These are phyloP conservation scores for Diplodus puntazzo DNA, from an alignment of 2,797 vertebrate species.

Conservation along the genomic window DNA sequence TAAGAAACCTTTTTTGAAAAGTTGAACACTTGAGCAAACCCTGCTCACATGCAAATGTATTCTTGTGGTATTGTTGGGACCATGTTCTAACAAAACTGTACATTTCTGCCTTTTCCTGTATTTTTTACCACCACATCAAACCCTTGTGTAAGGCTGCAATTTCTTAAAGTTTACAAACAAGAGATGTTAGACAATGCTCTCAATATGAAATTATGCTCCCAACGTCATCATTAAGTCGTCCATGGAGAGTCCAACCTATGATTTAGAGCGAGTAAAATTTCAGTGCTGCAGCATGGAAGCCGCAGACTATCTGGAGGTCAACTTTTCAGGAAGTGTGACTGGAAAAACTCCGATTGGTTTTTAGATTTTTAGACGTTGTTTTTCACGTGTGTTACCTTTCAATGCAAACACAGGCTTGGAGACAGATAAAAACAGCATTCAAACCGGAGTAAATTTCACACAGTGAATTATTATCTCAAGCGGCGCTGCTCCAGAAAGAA, in stretches of 20 bases:
- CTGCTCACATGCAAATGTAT: neutral
- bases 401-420: conserved; percentile 38
- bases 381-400: conserved; percentile 39
- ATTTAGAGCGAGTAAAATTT: conserved; percentile 70
- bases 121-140: conserved; percentile 56
- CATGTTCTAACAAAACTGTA: conserved; percentile 14
- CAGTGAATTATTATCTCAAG: conserved; percentile 37
- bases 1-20: neutral
- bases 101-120: conserved; percentile 43
- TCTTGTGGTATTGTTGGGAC: conserved; percentile 8
- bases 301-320: conserved; percentile 71
- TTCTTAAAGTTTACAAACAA: conserved; percentile 69
- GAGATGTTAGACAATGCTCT: conserved; percentile 65
- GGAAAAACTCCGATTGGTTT: conserved; percentile 62
- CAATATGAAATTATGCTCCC: conserved; percentile 67
- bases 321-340: conserved; percentile 73
- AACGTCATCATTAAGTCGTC: conserved; percentile 67
- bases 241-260: conserved; percentile 66
- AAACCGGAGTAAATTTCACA: conserved; percentile 29
- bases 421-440: neutral
- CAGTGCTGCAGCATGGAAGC: conserved; percentile 64
- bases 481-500: conserved; percentile 37
- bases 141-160: conserved; percentile 31
- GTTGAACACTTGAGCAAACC: conserved; percentile 17
- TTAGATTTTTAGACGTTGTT: conserved; percentile 37